Evolutionary conservation across 2,888 invertebrate genomes (phyloP), one percentile per base, ranked within the genome.

Genomic region (Phyto melanocephala): DNA sequence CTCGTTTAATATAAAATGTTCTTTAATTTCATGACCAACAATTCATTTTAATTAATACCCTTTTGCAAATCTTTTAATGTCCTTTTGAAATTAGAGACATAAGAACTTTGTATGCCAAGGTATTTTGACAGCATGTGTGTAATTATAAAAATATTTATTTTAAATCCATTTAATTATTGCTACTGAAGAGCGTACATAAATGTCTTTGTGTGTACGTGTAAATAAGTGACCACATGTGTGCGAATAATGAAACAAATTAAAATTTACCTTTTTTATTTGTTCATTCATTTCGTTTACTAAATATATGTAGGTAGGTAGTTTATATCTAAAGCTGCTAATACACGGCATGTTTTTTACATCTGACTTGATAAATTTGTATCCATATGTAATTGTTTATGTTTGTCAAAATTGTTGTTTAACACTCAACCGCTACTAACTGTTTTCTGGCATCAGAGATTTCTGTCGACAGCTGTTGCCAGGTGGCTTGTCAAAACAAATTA

Each of bases 221-320:
- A 3, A 4, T 15, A 17, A 45, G n/a, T 7, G 22, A 7, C 22
- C 47, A 71, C 58, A 58, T 58, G 47, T 60, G 47, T 28, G 13
- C n/a, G 10, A 45, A 35, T 74, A 74, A 63, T 60, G 58, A 76
- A 76, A 60, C 60, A 68, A 76, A 76, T 68, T 68, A 50, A 76
- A 76, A 50, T 24, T 60, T 77, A 45, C 52, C 33, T 52, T 52
- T 62, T 62, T 70, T 62, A 13, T 62, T 62, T 70, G 33, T 22
- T n/a, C 13, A 5, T 5, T 7, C 22, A 42, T 11, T 52, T 35
- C 52, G 50, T 8, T 28, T 40, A 42, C 62, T 62, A 40, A 45
- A 45, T 62, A 15, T 22, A 45, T 45, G 6, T n/a, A 63, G 28
- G 42, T 8, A 17, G 4, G 13, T 13, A 60, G 28, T 28, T 28